These are phyloP conservation scores for Dichetophora obliterata DNA, from an alignment of 2,888 invertebrate genomes.

Conservation along the genomic window DNA sequence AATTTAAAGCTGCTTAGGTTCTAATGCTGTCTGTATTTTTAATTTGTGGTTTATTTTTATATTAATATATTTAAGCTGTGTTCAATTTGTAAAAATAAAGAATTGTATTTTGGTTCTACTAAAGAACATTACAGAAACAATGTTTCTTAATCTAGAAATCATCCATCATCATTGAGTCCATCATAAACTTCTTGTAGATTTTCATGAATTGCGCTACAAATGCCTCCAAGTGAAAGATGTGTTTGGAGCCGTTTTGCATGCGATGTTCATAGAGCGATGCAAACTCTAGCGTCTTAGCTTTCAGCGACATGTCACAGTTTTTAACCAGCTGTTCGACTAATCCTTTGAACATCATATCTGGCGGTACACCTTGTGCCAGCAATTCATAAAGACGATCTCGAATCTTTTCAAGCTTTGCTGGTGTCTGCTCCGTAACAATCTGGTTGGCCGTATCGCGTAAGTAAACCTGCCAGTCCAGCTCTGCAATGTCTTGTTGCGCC, in stretches of 20 bases:
- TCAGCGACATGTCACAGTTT: constrained; percentile 92
- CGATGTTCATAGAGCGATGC: constrained; percentile 95
- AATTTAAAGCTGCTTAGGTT: neutral
- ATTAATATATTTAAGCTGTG: neutral
- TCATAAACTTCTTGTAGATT: constrained; percentile 85
- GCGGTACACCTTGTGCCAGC: constrained; percentile 92
- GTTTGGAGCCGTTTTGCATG: constrained; percentile 91
- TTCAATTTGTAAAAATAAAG: constrained; percentile 26
- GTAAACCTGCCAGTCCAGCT: constrained; percentile 94
- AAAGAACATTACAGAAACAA: neutral
- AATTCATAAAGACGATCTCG: constrained; percentile 93
- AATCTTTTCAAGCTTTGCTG: constrained; percentile 85
- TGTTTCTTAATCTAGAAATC: constrained; percentile 51
- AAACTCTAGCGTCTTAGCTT: constrained; percentile 84
- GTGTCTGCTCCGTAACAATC: constrained; percentile 89
- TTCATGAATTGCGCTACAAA: constrained; percentile 98
- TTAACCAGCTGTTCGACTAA: constrained; percentile 85
- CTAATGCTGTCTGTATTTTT: neutral
- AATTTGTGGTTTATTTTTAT: neutral
- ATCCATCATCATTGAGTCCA: constrained; percentile 64
- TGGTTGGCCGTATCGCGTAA: constrained; percentile 87
- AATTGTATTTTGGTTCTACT: constrained; percentile 10
- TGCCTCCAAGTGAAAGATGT: constrained; percentile 96
- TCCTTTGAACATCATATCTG: constrained; percentile 91
- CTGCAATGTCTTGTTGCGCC: constrained; percentile 82